Conservation (phyloP, 1,140 invertebrate genomes). For the Diuraphis noxia region DNA sequence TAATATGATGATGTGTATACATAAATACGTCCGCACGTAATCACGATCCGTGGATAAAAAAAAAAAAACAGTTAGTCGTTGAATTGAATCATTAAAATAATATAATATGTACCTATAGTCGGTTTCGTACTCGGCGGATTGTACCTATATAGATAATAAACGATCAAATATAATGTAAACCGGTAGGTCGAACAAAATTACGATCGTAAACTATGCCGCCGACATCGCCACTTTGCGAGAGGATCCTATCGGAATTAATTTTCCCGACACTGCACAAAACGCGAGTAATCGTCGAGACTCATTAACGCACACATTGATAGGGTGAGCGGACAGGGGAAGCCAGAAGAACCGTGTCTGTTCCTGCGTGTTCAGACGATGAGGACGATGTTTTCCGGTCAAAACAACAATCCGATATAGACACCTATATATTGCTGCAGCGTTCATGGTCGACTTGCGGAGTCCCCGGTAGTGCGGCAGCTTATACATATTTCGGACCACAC, state of each 20-base stretch:
- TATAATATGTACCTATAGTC: background rate
- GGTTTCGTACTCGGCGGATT: background rate
- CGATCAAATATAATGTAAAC: background rate
- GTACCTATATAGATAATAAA: background rate
- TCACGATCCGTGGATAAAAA: background rate
- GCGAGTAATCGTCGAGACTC: background rate
- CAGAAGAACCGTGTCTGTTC: background rate
- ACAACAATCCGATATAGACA: background rate
- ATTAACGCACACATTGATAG: background rate
- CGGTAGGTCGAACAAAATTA: background rate
- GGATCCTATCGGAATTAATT: slow-evolving; percentile 6
- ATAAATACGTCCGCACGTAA: background rate
- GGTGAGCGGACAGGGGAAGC: background rate
- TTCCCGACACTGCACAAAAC: background rate
- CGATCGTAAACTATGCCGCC: background rate
- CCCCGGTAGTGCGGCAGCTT: background rate
- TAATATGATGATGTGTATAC: no score
- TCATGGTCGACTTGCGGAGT: slow-evolving; percentile 23
- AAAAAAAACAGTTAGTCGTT: background rate
- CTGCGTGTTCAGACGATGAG: background rate
- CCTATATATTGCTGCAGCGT: background rate
- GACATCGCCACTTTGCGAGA: no score
- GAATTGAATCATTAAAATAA: slow-evolving; percentile 18
- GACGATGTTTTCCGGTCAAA: background rate
- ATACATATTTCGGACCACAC: background rate